Percentiles rank a stretch among this genome's conserved stretches.
These are phyloP conservation scores for Pedetes capensis DNA, from an alignment of 2,113 vertebrate species.

Conservation along the genomic window DNA sequence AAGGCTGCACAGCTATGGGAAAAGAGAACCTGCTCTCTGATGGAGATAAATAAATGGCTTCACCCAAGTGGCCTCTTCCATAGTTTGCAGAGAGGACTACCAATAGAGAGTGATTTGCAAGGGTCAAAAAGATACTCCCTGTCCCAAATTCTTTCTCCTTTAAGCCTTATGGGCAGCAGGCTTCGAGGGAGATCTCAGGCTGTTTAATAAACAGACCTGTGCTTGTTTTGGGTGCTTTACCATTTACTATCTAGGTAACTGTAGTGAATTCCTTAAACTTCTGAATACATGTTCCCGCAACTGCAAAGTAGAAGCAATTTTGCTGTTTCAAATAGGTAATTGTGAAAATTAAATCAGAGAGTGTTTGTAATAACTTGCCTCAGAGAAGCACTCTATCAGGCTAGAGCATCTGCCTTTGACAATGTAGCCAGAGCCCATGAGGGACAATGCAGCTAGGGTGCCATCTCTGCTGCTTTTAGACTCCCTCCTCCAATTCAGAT, in stretches of 20 bases:
- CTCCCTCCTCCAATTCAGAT: not conserved
- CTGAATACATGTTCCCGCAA: not conserved
- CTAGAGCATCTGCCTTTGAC: not conserved
- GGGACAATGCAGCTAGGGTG: not conserved
- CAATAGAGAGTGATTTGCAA: not conserved
- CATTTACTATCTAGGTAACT: not conserved
- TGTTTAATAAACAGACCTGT: not conserved
- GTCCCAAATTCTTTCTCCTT: not conserved
- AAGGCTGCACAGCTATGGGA: not conserved
- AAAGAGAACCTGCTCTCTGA: not conserved
- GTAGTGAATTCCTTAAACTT: not conserved
- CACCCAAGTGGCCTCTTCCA: not conserved
- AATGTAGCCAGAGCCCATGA: not conserved
- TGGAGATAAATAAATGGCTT: constrained; percentile 25
- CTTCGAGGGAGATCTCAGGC: rapidly evolving
- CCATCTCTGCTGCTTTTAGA: not conserved
- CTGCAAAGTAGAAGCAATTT: not conserved
- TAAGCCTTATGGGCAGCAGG: not conserved
- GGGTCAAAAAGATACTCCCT: not conserved
- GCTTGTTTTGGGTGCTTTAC: not conserved
- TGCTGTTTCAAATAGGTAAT: not conserved
- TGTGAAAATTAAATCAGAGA: constrained; percentile 26
- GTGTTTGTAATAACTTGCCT: not conserved
- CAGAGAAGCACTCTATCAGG: not conserved
- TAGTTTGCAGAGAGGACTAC: not conserved